Percentiles rank a stretch among this genome's conserved stretches.
Conservation (phyloP, 2,888 invertebrate species). For the Melinopterus prodromus region DNA sequence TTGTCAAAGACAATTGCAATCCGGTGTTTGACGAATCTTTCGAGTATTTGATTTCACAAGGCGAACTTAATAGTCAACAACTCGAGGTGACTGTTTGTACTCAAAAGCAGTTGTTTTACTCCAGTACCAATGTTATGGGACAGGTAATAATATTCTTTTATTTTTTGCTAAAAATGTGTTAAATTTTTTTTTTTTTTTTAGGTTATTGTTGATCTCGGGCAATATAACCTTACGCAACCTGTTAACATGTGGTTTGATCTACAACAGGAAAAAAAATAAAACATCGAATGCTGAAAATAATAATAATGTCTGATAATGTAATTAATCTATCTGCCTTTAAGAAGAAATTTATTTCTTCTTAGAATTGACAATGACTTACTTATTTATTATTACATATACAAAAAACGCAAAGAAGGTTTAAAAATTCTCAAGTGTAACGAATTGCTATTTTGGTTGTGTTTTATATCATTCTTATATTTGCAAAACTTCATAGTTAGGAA, state of each 20-base stretch:
- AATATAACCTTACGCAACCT: constrained; percentile 73
- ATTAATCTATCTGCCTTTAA: neutral
- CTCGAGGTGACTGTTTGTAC: constrained; percentile 89
- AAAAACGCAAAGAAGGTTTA: no score
- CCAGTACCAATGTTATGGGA: constrained; percentile 85
- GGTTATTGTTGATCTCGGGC: constrained; percentile 71
- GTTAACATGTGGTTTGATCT: constrained; percentile 79
- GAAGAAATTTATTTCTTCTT: no score
- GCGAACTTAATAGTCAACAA: constrained; percentile 78
- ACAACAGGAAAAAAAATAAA: constrained; percentile 62
- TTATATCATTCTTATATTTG: no score
- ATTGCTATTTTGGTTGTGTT: no score
- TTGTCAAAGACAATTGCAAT: constrained; percentile 88
- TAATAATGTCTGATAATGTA: constrained; percentile 8
- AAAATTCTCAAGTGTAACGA: no score
- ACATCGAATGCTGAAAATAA: constrained; percentile 6
- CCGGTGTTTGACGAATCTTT: constrained; percentile 92
- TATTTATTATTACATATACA: no score
- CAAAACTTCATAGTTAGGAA: neutral
- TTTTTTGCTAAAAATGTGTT: neutral
- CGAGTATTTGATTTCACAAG: constrained; percentile 85
- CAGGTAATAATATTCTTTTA: constrained; percentile 60
- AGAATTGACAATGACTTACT: no score
- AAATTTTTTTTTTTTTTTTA: constrained; percentile 60
- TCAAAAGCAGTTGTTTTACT: constrained; percentile 82